phyloP scores from a whole-genome alignment of 2,113 vertebrate genomes.

The Puntigrus tetrazona region DNA sequence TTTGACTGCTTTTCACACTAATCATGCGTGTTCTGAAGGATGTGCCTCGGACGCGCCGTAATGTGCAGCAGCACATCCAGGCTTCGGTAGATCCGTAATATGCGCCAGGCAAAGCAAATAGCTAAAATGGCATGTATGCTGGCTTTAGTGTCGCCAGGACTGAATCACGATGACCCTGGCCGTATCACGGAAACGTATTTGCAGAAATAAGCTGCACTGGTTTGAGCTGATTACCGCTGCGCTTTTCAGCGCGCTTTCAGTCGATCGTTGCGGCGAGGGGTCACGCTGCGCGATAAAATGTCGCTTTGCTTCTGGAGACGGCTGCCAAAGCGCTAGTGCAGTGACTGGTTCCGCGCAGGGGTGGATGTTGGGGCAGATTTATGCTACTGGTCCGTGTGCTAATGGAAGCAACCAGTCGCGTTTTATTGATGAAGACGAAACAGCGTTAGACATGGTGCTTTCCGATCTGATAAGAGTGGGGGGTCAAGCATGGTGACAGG shows the following conservation, averaged over 20 bases:
- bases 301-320: neutral
- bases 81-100: constrained; percentile 1
- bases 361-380: neutral
- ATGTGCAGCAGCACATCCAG: neutral
- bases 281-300: neutral
- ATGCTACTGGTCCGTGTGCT: neutral
- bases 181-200: constrained; percentile 9
- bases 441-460: constrained; percentile 1
- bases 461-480: neutral
- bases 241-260: constrained; percentile 9
- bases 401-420: constrained; percentile 33
- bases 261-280: neutral
- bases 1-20: constrained; percentile 24
- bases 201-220: constrained; percentile 4
- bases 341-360: constrained; percentile 13
- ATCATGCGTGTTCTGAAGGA: constrained; percentile 24
- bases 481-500: constrained; percentile 6
- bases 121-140: neutral
- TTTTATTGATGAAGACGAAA: constrained; percentile 40
- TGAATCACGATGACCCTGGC: constrained; percentile 10
- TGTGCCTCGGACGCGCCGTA: neutral
- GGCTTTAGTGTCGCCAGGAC: neutral
- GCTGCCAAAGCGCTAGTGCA: constrained; percentile 4
- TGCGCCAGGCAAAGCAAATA: neutral
- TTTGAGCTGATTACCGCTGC: neutral